Conservation (phyloP, 2,888 invertebrate genomes). For the Rhynchonema sp. region DNA sequence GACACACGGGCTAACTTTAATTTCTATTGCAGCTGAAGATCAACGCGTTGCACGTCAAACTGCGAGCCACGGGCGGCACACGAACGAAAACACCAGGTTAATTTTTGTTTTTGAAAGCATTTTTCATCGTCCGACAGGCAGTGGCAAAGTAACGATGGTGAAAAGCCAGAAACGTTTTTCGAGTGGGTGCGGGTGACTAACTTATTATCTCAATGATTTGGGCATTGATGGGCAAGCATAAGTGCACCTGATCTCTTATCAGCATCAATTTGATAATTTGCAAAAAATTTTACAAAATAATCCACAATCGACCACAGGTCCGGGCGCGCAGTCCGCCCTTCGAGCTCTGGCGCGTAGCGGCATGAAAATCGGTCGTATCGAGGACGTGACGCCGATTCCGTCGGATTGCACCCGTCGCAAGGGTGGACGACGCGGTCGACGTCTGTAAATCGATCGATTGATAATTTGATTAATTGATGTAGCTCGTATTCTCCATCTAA, state of each 20-base stretch:
- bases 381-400: slow-evolving; percentile 96
- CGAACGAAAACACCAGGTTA: slow-evolving; percentile 21
- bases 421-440: slow-evolving; percentile 97
- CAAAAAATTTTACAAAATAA: too few relatives aligned
- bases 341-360: slow-evolving; percentile 91
- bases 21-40: slow-evolving; percentile 52
- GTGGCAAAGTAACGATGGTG: neutral
- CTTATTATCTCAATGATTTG: too few relatives aligned
- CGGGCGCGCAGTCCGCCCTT: slow-evolving; percentile 85
- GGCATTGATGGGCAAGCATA: too few relatives aligned
- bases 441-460: slow-evolving; percentile 48
- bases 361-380: slow-evolving; percentile 97
- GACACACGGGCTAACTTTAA: too few relatives aligned
- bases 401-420: slow-evolving; percentile 97
- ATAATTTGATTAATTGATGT: neutral
- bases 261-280: too few relatives aligned
- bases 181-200: too few relatives aligned
- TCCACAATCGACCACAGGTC: too few relatives aligned
- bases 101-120: neutral
- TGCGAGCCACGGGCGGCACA: slow-evolving; percentile 82
- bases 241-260: too few relatives aligned
- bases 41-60: slow-evolving; percentile 89
- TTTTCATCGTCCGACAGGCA: too few relatives aligned
- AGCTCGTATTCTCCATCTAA: too few relatives aligned
- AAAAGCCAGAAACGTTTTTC: neutral